Percentiles rank a stretch among this genome's conserved stretches.
phyloP scores from a whole-genome alignment of 1,140 invertebrate genomes.

The Aphelenchoides fujianensis region DNA sequence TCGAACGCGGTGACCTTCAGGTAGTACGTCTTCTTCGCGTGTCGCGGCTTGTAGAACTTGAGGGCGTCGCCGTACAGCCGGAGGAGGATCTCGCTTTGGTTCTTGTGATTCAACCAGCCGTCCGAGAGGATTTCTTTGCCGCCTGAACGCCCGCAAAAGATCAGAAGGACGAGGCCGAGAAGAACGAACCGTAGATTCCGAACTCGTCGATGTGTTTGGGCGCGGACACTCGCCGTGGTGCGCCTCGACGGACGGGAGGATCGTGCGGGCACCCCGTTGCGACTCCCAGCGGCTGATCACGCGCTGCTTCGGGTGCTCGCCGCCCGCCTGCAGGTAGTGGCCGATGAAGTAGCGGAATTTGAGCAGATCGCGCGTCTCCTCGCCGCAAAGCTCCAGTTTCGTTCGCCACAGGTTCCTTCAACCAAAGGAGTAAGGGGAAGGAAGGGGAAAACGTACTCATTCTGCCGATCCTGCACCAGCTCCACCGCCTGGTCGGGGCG shows the following conservation, averaged over 20 bases:
- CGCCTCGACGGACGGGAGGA: constrained; percentile 12
- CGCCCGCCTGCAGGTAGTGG: constrained; percentile 29
- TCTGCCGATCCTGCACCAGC: constrained; percentile 11
- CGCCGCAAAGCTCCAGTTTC: not conserved
- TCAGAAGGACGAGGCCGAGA: not conserved
- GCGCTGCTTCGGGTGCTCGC: constrained; percentile 19
- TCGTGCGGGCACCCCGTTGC: constrained; percentile 15
- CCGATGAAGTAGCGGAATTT: constrained; percentile 34
- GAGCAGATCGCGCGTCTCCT: constrained; percentile 16
- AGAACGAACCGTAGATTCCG: constrained; percentile 30
- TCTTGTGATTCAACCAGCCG: constrained; percentile 29
- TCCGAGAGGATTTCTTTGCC: constrained; percentile 32
- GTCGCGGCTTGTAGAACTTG: constrained; percentile 26
- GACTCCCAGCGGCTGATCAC: constrained; percentile 26
- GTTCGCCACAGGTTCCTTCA: constrained; percentile 20
- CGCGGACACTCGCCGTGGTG: constrained; percentile 12
- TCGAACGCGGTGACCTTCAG: constrained; percentile 30
- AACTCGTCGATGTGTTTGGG: constrained; percentile 30
- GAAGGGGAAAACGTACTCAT: constrained; percentile 11
- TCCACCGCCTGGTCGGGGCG: constrained; percentile 29
- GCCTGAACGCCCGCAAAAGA: constrained; percentile 2
- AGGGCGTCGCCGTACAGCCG: constrained; percentile 12
- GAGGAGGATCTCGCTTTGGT: constrained; percentile 24
- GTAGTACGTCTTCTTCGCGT: constrained; percentile 12
- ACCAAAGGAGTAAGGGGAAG: not conserved